These are phyloP conservation scores for Ceyx cyanopectus DNA, from an alignment of 2,113 vertebrate genomes.

Conservation along the genomic window DNA sequence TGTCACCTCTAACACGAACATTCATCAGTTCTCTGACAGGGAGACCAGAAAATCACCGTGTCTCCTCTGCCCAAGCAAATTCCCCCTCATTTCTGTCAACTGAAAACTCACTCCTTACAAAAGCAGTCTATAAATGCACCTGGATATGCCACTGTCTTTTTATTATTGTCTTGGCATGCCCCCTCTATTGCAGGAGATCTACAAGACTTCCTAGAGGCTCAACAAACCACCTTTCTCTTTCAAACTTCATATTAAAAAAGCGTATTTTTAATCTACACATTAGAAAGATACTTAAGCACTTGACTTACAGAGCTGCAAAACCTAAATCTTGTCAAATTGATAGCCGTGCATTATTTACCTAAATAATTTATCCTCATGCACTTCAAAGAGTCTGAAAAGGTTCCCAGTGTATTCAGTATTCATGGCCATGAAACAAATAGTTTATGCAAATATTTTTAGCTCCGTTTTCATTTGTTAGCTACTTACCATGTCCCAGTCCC, in stretches of 20 bases:
- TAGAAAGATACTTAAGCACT: not conserved
- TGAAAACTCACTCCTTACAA: not conserved
- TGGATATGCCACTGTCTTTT: not conserved
- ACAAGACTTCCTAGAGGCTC: not conserved
- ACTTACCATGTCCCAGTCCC: not conserved
- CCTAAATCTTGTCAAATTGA: not conserved
- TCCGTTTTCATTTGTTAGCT: not conserved
- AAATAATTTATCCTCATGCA: not conserved
- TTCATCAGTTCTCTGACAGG: not conserved
- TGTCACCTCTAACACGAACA: not conserved
- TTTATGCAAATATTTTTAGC: constrained; percentile 34
- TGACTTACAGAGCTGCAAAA: not conserved
- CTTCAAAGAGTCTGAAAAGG: not conserved
- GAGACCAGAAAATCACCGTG: not conserved
- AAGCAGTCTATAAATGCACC: not conserved
- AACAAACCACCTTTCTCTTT: not conserved
- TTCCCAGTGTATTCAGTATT: not conserved
- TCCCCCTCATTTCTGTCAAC: not conserved
- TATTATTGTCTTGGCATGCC: not conserved
- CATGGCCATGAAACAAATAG: not conserved
- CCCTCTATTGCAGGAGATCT: not conserved
- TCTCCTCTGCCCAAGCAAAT: not conserved
- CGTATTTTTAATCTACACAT: not conserved
- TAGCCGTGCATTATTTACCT: not conserved
- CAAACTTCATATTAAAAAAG: fast-evolving